Percentiles rank a stretch among this genome's conserved stretches.
Conservation (phyloP, 2,797 vertebrate genomes). For the Megalops cyprinoides region DNA sequence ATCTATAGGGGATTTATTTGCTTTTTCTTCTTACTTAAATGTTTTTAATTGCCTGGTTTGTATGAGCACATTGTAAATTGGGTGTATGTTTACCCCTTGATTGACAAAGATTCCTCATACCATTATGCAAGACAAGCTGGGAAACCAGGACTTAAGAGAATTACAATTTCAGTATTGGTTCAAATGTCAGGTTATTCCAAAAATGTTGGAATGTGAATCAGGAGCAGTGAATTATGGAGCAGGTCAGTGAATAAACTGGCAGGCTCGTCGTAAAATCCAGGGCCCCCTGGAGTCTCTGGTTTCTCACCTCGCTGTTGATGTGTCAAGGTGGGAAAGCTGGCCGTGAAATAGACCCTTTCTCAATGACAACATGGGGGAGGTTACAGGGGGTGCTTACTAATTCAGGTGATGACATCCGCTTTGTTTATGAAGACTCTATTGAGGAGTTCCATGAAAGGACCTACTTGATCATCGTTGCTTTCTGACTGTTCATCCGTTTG, state of each 20-base stretch:
- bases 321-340: conserved; percentile 59
- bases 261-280: conserved; percentile 13
- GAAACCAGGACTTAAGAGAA: conserved; percentile 27
- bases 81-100: too few species aligned
- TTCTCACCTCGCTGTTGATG: conserved; percentile 58
- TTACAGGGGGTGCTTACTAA: neutral
- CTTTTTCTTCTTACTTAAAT: neutral
- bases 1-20: neutral
- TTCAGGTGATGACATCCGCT: neutral
- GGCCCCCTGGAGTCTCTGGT: conserved; percentile 30
- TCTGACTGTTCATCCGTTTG: neutral
- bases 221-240: neutral
- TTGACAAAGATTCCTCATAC: neutral
- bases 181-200: neutral
- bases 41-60: neutral
- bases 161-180: conserved; percentile 19
- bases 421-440: neutral
- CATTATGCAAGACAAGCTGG: neutral
- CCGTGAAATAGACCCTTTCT: conserved; percentile 41
- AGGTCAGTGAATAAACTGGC: conserved; percentile 18
- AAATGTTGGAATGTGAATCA: too few species aligned
- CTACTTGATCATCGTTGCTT: neutral
- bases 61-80: neutral
- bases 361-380: conserved; percentile 13
- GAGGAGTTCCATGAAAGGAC: neutral